Conservation (phyloP, 2,888 invertebrate species). For the Lottia gigantea region DNA sequence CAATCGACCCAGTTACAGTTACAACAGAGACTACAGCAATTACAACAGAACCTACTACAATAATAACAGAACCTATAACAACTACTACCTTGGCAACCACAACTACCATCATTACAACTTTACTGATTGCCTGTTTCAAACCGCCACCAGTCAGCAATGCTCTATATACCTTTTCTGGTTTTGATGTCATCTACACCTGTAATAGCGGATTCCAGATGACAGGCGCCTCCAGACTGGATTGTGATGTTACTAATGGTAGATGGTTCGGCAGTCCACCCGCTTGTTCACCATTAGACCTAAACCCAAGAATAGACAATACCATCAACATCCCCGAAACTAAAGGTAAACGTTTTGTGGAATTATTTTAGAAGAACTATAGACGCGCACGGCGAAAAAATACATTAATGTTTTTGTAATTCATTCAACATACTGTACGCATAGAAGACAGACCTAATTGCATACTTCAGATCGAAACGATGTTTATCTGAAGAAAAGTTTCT, state of each 20-base stretch:
- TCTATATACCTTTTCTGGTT: not conserved
- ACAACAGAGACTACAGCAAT: not conserved
- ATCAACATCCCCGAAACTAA: not conserved
- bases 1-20: not conserved
- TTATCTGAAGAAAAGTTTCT: too few relatives aligned
- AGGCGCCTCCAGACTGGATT: not conserved
- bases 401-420: too few relatives aligned
- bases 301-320: not conserved
- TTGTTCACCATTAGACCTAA: not conserved
- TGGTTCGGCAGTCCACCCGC: not conserved
- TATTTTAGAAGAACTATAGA: too few relatives aligned
- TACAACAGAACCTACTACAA: not conserved
- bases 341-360: not conserved
- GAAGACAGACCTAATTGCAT: too few relatives aligned
- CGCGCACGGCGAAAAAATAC: too few relatives aligned
- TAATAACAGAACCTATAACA: not conserved
- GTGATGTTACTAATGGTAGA: not conserved
- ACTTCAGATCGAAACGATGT: too few relatives aligned
- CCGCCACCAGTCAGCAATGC: not conserved
- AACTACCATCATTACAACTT: not conserved
- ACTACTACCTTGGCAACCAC: not conserved
- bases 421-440: too few relatives aligned
- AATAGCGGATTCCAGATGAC: not conserved
- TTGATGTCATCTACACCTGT: constrained; percentile 2
- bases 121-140: not conserved